Percentiles rank a stretch among this genome's conserved stretches.
phyloP scores from a whole-genome alignment of 2,797 vertebrate genomes.

The Platyrinchus mystaceus region DNA sequence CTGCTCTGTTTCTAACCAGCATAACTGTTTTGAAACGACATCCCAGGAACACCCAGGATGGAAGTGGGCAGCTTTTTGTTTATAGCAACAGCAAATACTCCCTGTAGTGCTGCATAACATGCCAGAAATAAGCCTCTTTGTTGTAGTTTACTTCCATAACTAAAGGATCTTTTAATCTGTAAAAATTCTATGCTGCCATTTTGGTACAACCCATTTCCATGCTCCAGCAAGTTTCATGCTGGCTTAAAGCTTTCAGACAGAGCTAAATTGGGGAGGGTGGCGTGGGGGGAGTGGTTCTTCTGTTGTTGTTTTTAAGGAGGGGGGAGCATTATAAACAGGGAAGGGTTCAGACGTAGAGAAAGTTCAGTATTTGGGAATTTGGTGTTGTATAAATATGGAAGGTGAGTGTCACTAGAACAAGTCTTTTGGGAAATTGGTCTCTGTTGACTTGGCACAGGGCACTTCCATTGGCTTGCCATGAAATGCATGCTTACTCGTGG shows the following conservation, averaged over 20 bases:
- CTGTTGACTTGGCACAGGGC: constrained; percentile 12
- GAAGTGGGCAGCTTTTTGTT: constrained; percentile 62
- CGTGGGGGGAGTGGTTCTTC: neutral
- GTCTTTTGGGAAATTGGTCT: neutral
- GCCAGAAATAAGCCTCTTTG: constrained; percentile 48
- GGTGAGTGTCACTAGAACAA: constrained; percentile 42
- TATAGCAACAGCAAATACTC: constrained; percentile 60
- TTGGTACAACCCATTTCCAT: constrained; percentile 32
- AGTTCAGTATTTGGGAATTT: constrained; percentile 27
- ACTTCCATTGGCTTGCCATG: constrained; percentile 33
- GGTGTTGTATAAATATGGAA: constrained; percentile 49
- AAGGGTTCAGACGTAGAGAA: constrained; percentile 22
- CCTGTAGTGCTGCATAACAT: constrained; percentile 46
- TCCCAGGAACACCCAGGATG: constrained; percentile 58
- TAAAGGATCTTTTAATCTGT: constrained; percentile 42
- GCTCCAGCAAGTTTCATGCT: constrained; percentile 26
- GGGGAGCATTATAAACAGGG: constrained; percentile 5
- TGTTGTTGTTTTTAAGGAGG: neutral
- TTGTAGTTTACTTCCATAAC: constrained; percentile 45
- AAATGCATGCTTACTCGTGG: constrained; percentile 58
- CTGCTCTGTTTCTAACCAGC: constrained; percentile 20
- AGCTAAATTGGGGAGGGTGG: neutral
- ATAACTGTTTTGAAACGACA: constrained; percentile 3
- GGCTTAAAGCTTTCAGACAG: constrained; percentile 27
- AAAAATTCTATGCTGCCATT: constrained; percentile 11